Percentiles rank a stretch among this genome's conserved stretches.
Evolutionary conservation across 2,888 invertebrate species (phyloP).

Genomic region (Oscheius sp.): DNA sequence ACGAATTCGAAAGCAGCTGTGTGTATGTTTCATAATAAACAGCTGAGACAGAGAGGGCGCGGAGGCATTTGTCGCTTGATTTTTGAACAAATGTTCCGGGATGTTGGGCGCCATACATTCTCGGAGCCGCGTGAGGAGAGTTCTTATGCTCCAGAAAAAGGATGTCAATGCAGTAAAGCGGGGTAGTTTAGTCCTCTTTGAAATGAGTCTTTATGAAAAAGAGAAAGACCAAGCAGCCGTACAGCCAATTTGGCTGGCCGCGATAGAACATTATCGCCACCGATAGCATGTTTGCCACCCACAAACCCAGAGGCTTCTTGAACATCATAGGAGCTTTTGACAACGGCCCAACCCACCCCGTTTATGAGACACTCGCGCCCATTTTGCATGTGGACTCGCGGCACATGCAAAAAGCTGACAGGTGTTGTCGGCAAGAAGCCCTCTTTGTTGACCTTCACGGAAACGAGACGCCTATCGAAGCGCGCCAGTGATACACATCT

Average conservation of each 20-base stretch:
- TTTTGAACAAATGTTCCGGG: neutral
- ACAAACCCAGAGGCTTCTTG: neutral
- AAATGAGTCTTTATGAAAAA: too few relatives aligned
- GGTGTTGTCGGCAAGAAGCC: slow-evolving; percentile 33
- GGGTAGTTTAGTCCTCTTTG: too few relatives aligned
- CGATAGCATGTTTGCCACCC: slow-evolving; percentile 29
- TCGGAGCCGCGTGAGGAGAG: neutral
- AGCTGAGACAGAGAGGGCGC: slow-evolving; percentile 2
- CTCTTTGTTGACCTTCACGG: slow-evolving; percentile 37
- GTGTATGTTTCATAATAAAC: neutral
- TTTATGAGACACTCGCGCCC: slow-evolving; percentile 24
- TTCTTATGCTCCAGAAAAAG: slow-evolving; percentile 13
- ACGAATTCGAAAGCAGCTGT: neutral
- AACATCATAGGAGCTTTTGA: too few relatives aligned
- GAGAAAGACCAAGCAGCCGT: too few relatives aligned
- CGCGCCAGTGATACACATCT: slow-evolving; percentile 37
- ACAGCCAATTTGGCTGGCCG: too few relatives aligned
- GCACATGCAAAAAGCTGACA: slow-evolving; percentile 31
- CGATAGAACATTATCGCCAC: slow-evolving; percentile 3
- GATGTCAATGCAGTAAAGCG: slow-evolving; percentile 15
- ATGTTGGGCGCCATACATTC: neutral
- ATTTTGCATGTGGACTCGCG: slow-evolving; percentile 15
- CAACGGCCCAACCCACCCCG: neutral
- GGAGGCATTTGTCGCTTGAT: neutral
- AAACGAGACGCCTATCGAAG: slow-evolving; percentile 30